Evolutionary conservation across 2,888 invertebrate species (phyloP), one percentile per base, ranked within the genome.

Genomic region (Thera britannica): DNA sequence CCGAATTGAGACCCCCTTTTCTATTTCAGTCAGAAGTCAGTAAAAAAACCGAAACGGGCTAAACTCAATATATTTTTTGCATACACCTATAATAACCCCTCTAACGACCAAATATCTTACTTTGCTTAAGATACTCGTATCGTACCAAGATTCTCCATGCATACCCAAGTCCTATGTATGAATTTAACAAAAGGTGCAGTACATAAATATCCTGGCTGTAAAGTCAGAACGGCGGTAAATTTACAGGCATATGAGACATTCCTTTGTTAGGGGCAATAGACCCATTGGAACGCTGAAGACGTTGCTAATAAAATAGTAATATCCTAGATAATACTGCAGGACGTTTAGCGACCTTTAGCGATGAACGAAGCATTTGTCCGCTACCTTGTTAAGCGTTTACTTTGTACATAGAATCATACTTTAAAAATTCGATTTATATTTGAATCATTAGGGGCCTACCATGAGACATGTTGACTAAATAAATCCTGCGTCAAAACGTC

Each of bases 161-260:
- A 0, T 36, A 58, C 49, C 49, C 48, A 58, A 12, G 35, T 58
- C 11, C 35, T 49, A 58, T 36, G 35, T 9, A 23, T 44, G 5
- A 8, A 56, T 55, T 54, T 55, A n/a, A 12, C 12, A 38, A 11
- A 55, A 55, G 55, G 54, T 35, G 6, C 49, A 49, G 36, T 55
- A 55, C 36, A 36, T 55, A 55, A 55, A 55, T 52, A 55, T 63
- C 55, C 51, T 52, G 49, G 65, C 46, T 36, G 65, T 62, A 48
- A 63, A 66, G 65, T 54, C 62, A 66, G 52, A 69, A 69, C 59
- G 56, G 59, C 57, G 35, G 57, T 48, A 36, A 69, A 65, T 66
- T 70, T 66, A 66, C 70, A 66, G 66, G 63, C 70, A 66, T 60
- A 60, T 58, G 63, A 61, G 60, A 61, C 70, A 70, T 70, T 66